A percentile compares a stretch with the other conserved stretches of the same genome.
phyloP scores from a whole-genome alignment of 1,140 invertebrate species.

The Drosophila lowei region DNA sequence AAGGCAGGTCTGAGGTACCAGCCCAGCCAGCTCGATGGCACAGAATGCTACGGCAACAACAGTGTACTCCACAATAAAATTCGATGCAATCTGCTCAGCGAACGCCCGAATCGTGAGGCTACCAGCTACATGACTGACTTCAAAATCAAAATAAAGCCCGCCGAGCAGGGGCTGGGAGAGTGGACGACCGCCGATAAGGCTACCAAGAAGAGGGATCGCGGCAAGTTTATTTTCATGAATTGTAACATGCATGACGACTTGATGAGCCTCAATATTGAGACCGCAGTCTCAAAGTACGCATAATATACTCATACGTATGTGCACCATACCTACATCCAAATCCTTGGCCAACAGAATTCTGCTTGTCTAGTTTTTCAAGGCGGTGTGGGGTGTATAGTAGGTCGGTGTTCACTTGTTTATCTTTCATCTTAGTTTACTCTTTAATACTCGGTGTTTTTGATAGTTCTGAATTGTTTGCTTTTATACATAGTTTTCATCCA shows the following conservation, averaged over 20 bases:
- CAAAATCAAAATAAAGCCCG: background rate
- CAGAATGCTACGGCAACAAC: constrained; percentile 36
- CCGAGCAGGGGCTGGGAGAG: background rate
- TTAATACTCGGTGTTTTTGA: too few species aligned
- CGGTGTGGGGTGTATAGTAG: too few species aligned
- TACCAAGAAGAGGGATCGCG: background rate
- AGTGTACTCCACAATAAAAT: background rate
- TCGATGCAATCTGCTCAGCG: background rate
- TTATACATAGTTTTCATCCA: too few species aligned
- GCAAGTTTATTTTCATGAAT: constrained; percentile 6
- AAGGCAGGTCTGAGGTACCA: background rate
- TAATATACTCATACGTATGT: background rate
- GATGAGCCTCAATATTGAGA: background rate
- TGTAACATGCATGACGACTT: constrained; percentile 13
- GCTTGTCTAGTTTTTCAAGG: too few species aligned
- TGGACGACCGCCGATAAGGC: background rate
- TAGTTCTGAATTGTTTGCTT: too few species aligned
- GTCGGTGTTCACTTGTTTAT: too few species aligned
- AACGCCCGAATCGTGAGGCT: background rate
- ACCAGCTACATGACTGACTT: constrained; percentile 9
- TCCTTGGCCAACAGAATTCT: constrained; percentile 1
- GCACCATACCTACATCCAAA: background rate
- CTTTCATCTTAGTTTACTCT: too few species aligned
- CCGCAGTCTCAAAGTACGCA: background rate
- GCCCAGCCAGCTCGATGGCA: background rate